These are phyloP conservation scores for Phenganax stokvisi DNA, from an alignment of 92 coral and sea anemone genomes.

Conservation along the genomic window DNA sequence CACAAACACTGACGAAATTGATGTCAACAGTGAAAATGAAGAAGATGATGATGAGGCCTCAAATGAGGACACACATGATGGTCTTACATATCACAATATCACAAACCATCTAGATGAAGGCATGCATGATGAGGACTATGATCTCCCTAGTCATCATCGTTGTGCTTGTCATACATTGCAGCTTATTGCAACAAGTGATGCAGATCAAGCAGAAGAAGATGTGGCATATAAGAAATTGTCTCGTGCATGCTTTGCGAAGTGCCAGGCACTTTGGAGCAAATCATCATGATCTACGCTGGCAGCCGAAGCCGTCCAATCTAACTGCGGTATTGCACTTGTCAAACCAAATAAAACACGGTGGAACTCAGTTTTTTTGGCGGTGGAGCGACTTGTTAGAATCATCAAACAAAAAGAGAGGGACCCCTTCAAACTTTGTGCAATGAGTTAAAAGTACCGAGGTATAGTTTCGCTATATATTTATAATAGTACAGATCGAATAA, in stretches of 20 bases:
- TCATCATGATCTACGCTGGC: constrained; percentile 26
- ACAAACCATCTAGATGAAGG: constrained; percentile 27
- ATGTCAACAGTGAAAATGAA: constrained; percentile 20
- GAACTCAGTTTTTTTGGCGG: constrained; percentile 27
- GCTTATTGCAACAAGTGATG: constrained; percentile 28
- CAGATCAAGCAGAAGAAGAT: constrained; percentile 31
- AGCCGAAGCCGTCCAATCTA: constrained; percentile 29
- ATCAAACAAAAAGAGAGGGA: constrained; percentile 18
- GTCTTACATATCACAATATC: constrained; percentile 24
- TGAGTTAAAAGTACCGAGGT: constrained; percentile 30
- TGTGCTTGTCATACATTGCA: constrained; percentile 31
- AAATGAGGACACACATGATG: constrained; percentile 21
- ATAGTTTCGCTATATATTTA: constrained; percentile 16
- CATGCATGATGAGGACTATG: constrained; percentile 20
- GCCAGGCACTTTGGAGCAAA: constrained; percentile 14
- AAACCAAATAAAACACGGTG: constrained; percentile 32
- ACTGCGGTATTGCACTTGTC: constrained; percentile 21
- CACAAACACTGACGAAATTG: constrained; percentile 30
- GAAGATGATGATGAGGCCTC: constrained; percentile 18
- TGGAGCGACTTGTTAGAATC: constrained; percentile 27
- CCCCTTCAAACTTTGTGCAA: constrained; percentile 25
- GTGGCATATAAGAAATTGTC: constrained; percentile 22
- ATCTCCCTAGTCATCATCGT: constrained; percentile 30
- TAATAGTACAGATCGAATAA: not conserved
- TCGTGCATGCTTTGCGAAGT: constrained; percentile 19